phyloP scores from a whole-genome alignment of 2,888 invertebrate genomes.

The Barypeithes pellucidus region DNA sequence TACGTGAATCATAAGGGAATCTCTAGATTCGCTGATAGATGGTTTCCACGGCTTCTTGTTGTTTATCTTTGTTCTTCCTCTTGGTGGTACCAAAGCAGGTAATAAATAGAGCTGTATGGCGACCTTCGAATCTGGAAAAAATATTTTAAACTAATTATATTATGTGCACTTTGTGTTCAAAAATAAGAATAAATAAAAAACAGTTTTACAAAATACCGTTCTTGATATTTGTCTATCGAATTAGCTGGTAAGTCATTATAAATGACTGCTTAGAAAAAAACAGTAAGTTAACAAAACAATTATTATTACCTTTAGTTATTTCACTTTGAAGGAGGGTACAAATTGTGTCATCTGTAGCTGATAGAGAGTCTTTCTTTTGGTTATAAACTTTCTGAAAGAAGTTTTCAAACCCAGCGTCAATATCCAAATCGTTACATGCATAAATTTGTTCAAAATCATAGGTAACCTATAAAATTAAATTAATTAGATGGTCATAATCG shows the following conservation, averaged over 20 bases:
- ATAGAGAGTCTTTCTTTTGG: neutral
- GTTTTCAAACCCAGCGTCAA: neutral
- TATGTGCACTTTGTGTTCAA: neutral
- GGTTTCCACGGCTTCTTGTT: neutral
- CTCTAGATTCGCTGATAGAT: neutral
- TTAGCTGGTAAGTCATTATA: too few relatives aligned
- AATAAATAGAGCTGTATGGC: neutral
- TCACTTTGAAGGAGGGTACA: too few relatives aligned
- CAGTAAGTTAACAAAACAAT: neutral
- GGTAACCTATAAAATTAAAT: neutral
- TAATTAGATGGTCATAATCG: too few relatives aligned
- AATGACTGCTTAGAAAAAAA: too few relatives aligned
- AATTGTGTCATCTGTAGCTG: neutral
- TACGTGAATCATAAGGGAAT: neutral
- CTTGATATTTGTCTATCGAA: too few relatives aligned
- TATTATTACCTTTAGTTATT: neutral
- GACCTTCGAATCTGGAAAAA: neutral
- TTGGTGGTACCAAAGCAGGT: conserved; percentile 7
- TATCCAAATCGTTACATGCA: neutral
- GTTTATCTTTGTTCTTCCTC: neutral
- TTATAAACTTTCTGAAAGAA: neutral
- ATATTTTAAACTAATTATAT: neutral
- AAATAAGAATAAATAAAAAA: too few relatives aligned
- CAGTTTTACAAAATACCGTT: too few relatives aligned
- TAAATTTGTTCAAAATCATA: conserved; percentile 18